These are phyloP conservation scores for Candoia aspera DNA, from an alignment of 2,113 vertebrate genomes.

Conservation along the genomic window DNA sequence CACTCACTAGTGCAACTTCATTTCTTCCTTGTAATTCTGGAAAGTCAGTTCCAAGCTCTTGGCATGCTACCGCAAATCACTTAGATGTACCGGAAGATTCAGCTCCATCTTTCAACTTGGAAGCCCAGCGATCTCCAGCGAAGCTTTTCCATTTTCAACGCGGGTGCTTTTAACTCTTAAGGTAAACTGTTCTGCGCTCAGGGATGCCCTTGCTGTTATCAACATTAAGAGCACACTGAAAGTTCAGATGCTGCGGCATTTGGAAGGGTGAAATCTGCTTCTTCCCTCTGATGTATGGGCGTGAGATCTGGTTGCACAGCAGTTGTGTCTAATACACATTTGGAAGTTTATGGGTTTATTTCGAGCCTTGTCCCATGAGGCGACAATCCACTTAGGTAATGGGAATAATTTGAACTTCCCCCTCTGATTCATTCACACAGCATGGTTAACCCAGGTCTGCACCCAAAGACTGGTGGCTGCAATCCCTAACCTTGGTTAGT, in stretches of 20 bases:
- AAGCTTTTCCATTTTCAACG: background rate
- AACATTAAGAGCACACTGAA: background rate
- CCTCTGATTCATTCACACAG: background rate
- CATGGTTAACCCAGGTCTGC: background rate
- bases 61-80: background rate
- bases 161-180: background rate
- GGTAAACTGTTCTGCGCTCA: background rate
- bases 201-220: background rate
- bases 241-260: too few relatives aligned
- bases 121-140: background rate
- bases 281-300: background rate
- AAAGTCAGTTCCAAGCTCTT: background rate
- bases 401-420: background rate
- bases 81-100: background rate
- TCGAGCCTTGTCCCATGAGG: background rate
- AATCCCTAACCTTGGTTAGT: background rate
- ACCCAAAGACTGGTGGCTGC: background rate
- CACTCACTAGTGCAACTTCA: background rate
- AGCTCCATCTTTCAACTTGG: background rate
- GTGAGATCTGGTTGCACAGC: background rate
- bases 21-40: background rate
- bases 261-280: too few relatives aligned
- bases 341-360: background rate
- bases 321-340: background rate
- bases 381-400: background rate